Evolutionary conservation across 1,140 invertebrate species (phyloP).

Genomic region (Apolygus lucorum): DNA sequence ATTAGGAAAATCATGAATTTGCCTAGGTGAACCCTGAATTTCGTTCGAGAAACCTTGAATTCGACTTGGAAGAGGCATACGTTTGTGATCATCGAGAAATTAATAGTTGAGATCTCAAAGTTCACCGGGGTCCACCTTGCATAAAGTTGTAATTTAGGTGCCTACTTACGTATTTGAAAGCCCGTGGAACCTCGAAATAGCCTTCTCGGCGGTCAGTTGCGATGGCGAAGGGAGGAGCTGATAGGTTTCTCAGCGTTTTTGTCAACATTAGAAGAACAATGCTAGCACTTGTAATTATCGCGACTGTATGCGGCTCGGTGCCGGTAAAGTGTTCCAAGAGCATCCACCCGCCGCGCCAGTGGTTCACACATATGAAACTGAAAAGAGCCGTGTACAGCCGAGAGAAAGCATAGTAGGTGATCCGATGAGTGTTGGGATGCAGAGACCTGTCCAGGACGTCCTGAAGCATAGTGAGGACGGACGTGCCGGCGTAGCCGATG

Average conservation of each 20-base stretch:
- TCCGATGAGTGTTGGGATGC: conserved; percentile 54
- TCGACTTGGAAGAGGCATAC: no score
- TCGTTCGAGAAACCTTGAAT: no score
- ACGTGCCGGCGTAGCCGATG: conserved; percentile 57
- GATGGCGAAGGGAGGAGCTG: conserved; percentile 69
- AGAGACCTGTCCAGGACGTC: conserved; percentile 49
- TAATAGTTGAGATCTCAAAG: no score
- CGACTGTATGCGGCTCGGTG: conserved; percentile 45
- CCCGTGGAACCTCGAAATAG: conserved; percentile 73
- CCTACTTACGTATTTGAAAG: conserved; percentile 51
- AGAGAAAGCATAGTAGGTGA: conserved; percentile 61
- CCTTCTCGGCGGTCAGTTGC: conserved; percentile 59
- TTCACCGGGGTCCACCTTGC: no score
- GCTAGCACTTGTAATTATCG: conserved; percentile 48
- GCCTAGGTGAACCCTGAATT: no score
- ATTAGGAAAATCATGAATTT: no score
- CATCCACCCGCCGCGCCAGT: conserved; percentile 73
- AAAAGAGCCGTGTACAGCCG: conserved; percentile 64
- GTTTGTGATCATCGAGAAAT: no score
- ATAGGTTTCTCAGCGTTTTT: conserved; percentile 62
- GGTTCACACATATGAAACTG: conserved; percentile 68
- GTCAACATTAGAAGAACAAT: conserved; percentile 54
- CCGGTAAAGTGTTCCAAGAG: conserved; percentile 62
- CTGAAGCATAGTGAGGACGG: conserved; percentile 58
- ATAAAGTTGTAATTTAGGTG: no score